A percentile compares a stretch with the other conserved stretches of the same genome.
phyloP scores from a whole-genome alignment of 2,888 invertebrate species.

The Arrhopalites spinosus region DNA sequence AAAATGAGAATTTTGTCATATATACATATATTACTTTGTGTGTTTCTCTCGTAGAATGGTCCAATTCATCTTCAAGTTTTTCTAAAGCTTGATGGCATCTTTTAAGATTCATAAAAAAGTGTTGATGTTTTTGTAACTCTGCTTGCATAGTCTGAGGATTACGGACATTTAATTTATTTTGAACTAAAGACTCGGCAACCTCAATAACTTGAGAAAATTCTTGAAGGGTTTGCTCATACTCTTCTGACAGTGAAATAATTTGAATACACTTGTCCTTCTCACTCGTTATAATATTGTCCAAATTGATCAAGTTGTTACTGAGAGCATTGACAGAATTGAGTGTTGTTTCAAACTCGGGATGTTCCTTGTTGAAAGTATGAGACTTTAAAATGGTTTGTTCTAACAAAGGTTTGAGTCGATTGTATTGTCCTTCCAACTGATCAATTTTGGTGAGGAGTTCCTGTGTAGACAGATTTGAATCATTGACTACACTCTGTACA shows the following conservation, averaged over 20 bases:
- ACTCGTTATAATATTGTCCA: slow-evolving; percentile 71
- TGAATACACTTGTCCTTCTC: slow-evolving; percentile 79
- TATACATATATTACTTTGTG: slow-evolving; percentile 63
- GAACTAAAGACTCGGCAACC: slow-evolving; percentile 78
- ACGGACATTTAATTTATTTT: slow-evolving; percentile 75
- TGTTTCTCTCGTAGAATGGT: slow-evolving; percentile 75
- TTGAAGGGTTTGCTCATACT: slow-evolving; percentile 84
- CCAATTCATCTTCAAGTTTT: slow-evolving; percentile 81
- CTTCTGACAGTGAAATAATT: slow-evolving; percentile 75
- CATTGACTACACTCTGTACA: slow-evolving; percentile 5
- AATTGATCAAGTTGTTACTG: slow-evolving; percentile 56
- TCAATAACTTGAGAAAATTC: slow-evolving; percentile 85
- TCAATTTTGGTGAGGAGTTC: slow-evolving; percentile 68
- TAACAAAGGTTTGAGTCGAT: slow-evolving; percentile 45
- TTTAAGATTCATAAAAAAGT: slow-evolving; percentile 85
- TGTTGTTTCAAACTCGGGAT: slow-evolving; percentile 40
- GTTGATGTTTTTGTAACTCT: slow-evolving; percentile 86
- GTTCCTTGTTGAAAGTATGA: slow-evolving; percentile 47
- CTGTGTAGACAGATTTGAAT: slow-evolving; percentile 30
- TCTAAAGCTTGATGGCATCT: slow-evolving; percentile 83
- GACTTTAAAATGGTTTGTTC: slow-evolving; percentile 46
- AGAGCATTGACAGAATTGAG: slow-evolving; percentile 65
- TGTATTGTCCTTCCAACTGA: slow-evolving; percentile 65
- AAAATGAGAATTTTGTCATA: neutral
- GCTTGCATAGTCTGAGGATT: slow-evolving; percentile 81